Conservation (phyloP, 2,888 invertebrate genomes). For the Auanema freiburgensis region DNA sequence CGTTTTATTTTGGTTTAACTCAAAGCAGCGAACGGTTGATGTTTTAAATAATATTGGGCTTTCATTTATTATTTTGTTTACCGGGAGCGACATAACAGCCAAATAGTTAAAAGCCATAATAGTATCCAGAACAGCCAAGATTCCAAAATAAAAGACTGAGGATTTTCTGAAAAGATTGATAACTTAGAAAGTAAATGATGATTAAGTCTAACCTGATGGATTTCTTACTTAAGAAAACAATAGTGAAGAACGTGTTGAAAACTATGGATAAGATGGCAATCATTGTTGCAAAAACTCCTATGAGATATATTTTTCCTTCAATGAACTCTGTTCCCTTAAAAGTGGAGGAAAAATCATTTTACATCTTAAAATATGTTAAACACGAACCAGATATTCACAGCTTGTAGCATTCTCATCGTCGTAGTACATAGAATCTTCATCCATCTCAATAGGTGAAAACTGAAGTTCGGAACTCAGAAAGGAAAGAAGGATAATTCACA, state of each 20-base stretch:
- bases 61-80: slow-evolving; percentile 27
- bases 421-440: too few relatives aligned
- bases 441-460: too few relatives aligned
- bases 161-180: slow-evolving; percentile 40
- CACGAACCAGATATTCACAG: too few relatives aligned
- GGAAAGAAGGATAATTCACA: too few relatives aligned
- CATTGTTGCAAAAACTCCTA: slow-evolving; percentile 56
- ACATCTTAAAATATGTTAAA: too few relatives aligned
- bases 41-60: background rate
- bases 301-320: slow-evolving; percentile 58
- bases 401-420: too few relatives aligned
- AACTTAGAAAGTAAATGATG: background rate
- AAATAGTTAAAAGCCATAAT: slow-evolving; percentile 62
- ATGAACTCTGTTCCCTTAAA: slow-evolving; percentile 60
- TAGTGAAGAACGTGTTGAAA: slow-evolving; percentile 60
- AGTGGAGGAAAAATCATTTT: background rate
- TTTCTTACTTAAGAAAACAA: slow-evolving; percentile 52
- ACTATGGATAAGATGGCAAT: slow-evolving; percentile 56
- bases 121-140: slow-evolving; percentile 61
- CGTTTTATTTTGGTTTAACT: background rate
- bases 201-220: slow-evolving; percentile 29
- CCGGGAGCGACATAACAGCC: slow-evolving; percentile 60
- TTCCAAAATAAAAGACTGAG: slow-evolving; percentile 61
- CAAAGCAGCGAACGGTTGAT: background rate
- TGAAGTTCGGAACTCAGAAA: too few relatives aligned